Conservation (phyloP, 2,113 vertebrate genomes). For the Callionymus lyra region DNA sequence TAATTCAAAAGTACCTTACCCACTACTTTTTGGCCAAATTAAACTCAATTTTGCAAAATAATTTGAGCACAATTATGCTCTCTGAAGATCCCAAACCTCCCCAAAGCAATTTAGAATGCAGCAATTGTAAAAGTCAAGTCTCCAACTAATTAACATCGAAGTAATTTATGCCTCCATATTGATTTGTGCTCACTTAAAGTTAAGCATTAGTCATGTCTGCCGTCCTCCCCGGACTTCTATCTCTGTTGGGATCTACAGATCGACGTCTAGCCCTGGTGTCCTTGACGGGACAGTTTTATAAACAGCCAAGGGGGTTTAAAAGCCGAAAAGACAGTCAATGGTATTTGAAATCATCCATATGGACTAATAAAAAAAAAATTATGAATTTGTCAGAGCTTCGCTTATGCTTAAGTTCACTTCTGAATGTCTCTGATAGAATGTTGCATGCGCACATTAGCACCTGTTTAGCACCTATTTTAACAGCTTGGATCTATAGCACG, state of each 20-base stretch:
- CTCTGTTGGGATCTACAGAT: constrained; percentile 34
- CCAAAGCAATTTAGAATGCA: neutral
- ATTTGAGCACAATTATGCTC: neutral
- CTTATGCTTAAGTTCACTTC: neutral
- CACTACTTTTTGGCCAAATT: no score
- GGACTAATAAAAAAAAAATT: neutral
- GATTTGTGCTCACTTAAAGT: constrained; percentile 55
- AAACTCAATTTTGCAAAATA: no score
- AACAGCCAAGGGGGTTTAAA: constrained; percentile 17
- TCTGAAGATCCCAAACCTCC: neutral
- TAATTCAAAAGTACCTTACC: no score
- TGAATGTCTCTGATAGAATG: neutral
- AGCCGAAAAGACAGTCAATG: constrained; percentile 1
- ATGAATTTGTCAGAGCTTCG: neutral
- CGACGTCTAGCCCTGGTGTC: constrained; percentile 46
- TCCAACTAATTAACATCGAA: constrained; percentile 56
- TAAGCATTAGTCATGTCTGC: constrained; percentile 37
- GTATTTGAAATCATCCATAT: no score
- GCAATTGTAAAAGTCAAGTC: constrained; percentile 38
- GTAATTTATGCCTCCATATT: constrained; percentile 56
- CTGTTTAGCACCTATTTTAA: constrained; percentile 51
- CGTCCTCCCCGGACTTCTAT: constrained; percentile 31
- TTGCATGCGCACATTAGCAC: constrained; percentile 20
- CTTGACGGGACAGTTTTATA: constrained; percentile 38
- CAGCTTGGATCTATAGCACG: constrained; percentile 42